Evolutionary conservation across 2,797 vertebrate species (phyloP).

Genomic region (Oreochromis mossambicus): DNA sequence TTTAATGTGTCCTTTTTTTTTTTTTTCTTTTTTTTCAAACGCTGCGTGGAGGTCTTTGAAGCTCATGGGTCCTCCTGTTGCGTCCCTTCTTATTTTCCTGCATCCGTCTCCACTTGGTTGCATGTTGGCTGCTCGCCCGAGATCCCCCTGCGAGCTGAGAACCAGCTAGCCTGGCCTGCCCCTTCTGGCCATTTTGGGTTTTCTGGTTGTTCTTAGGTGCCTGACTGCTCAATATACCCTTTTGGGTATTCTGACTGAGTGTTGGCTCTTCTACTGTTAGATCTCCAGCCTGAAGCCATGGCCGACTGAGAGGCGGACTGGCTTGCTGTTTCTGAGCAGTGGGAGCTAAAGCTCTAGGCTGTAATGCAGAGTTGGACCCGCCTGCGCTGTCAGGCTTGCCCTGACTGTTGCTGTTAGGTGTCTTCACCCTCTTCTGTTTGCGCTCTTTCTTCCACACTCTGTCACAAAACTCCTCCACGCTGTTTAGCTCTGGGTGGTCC

Average conservation of each 20-base stretch:
- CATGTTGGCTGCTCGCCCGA: constrained; percentile 69
- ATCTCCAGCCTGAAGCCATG: constrained; percentile 50
- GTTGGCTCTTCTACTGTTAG: constrained; percentile 30
- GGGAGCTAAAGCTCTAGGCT: constrained; percentile 45
- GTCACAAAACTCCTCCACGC: constrained; percentile 98
- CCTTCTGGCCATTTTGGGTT: constrained; percentile 64
- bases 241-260: constrained; percentile 46
- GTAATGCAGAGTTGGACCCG: not conserved
- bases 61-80: constrained; percentile 98
- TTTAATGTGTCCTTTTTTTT: constrained; percentile 13
- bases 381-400: constrained; percentile 15
- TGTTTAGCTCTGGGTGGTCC: constrained; percentile 95
- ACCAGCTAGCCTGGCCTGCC: constrained; percentile 78
- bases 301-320: constrained; percentile 43
- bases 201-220: constrained; percentile 57
- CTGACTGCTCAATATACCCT: constrained; percentile 29
- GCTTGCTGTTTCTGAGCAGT: constrained; percentile 69
- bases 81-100: constrained; percentile 98
- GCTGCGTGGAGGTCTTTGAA: constrained; percentile 96
- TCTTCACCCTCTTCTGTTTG: constrained; percentile 87
- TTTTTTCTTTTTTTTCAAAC: constrained; percentile 74
- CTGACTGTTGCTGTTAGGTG: constrained; percentile 42
- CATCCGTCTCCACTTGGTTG: constrained; percentile 94
- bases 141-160: constrained; percentile 69
- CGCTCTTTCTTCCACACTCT: constrained; percentile 98